Conservation (phyloP, 2,113 vertebrate genomes). For the Colius striatus region DNA sequence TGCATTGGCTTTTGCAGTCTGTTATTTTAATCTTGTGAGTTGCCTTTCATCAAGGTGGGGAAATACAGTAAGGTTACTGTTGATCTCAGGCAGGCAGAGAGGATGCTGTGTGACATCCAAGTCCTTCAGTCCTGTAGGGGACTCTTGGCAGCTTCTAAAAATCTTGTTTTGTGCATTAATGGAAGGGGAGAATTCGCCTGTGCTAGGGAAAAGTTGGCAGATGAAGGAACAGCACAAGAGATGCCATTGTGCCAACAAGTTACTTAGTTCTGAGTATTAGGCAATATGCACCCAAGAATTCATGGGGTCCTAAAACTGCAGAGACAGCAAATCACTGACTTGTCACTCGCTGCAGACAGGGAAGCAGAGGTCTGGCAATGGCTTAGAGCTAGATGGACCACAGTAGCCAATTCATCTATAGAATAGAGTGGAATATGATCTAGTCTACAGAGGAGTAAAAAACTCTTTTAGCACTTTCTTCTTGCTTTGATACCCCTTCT, state of each 20-base stretch:
- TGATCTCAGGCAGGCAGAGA: not conserved
- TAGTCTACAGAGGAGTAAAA: not conserved
- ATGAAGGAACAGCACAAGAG: conserved; percentile 38
- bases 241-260: conserved; percentile 68
- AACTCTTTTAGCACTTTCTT: not conserved
- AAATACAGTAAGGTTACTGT: conserved; percentile 51
- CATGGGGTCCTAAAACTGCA: conserved; percentile 60
- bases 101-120: conserved; percentile 32
- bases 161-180: not conserved
- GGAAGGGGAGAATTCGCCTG: conserved; percentile 8
- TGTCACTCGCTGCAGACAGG: not conserved
- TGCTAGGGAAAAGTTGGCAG: conserved; percentile 27
- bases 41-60: conserved; percentile 59
- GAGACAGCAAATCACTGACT: conserved; percentile 60
- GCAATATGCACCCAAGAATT: conserved; percentile 49
- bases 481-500: not conserved
- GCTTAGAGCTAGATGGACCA: not conserved
- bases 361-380: not conserved
- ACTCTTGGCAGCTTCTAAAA: conserved; percentile 34
- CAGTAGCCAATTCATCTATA: not conserved
- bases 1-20: not conserved
- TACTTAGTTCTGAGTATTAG: conserved; percentile 73
- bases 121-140: conserved; percentile 19
- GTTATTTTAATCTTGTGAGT: conserved; percentile 47
- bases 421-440: not conserved